Percentiles rank a stretch among this genome's conserved stretches.
Evolutionary conservation across 2,888 invertebrate genomes (phyloP).

Genomic region (Cephus nigrinus): DNA sequence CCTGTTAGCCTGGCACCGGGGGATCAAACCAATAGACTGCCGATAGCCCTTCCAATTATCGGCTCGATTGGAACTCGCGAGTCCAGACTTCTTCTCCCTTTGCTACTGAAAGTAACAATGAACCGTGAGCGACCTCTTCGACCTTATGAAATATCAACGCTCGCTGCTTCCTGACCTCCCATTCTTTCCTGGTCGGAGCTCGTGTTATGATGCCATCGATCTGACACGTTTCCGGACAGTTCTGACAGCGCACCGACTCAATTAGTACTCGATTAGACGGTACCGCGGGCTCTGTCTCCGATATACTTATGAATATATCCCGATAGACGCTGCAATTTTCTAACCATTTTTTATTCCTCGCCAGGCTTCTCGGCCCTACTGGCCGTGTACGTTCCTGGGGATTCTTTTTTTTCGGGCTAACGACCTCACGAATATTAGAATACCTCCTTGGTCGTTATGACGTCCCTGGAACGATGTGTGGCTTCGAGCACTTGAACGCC

Average conservation of each 20-base stretch:
- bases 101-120: neutral
- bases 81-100: neutral
- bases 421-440: constrained; percentile 54
- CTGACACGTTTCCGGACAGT: constrained; percentile 42
- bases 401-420: constrained; percentile 31
- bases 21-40: constrained; percentile 66
- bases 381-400: too few species aligned
- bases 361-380: too few species aligned
- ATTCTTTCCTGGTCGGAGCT: constrained; percentile 50
- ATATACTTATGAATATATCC: too few species aligned
- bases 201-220: constrained; percentile 61
- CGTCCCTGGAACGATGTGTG: constrained; percentile 60
- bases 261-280: constrained; percentile 10
- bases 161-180: constrained; percentile 25
- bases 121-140: constrained; percentile 4
- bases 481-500: constrained; percentile 65
- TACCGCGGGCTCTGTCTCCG: neutral
- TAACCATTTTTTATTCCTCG: too few species aligned
- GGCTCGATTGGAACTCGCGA: constrained; percentile 50
- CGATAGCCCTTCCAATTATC: constrained; percentile 63
- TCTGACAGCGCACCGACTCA: constrained; percentile 31
- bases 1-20: constrained; percentile 58
- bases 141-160: neutral
- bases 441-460: constrained; percentile 52
- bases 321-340: too few species aligned